A percentile compares a stretch with the other conserved stretches of the same genome.
phyloP scores from a whole-genome alignment of 1,140 invertebrate genomes.

The Drosophila auraria region DNA sequence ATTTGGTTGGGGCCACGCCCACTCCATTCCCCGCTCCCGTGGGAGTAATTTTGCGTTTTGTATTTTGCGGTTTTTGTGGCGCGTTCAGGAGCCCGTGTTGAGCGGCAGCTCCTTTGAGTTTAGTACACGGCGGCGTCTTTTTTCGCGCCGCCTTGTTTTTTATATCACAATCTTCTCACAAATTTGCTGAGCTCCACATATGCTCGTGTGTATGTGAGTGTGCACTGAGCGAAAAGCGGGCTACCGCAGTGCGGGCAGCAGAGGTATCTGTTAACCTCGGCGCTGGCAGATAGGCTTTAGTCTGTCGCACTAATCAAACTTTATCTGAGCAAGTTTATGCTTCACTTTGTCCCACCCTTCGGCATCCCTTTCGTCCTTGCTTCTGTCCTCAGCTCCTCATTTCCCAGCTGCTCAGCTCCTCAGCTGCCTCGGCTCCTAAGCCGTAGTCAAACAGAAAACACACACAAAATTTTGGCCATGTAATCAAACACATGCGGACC shows the following conservation, averaged over 20 bases:
- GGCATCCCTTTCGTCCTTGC: conserved; percentile 11
- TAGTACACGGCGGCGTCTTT: conserved; percentile 26
- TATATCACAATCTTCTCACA: conserved; percentile 66
- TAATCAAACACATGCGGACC: conserved; percentile 58
- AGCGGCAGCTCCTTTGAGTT: conserved; percentile 25
- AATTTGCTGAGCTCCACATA: conserved; percentile 54
- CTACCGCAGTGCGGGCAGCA: background rate
- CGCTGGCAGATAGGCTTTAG: conserved; percentile 30
- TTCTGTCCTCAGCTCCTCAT: conserved; percentile 4
- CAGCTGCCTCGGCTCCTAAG: conserved; percentile 2
- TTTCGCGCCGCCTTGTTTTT: conserved; percentile 58
- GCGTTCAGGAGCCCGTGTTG: conserved; percentile 24
- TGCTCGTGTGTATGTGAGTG: background rate
- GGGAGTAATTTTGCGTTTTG: conserved; percentile 82
- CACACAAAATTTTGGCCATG: conserved; percentile 45
- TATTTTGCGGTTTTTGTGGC: conserved; percentile 74
- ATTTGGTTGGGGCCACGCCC: conserved; percentile 41
- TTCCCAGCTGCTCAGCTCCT: conserved; percentile 9
- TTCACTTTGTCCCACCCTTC: conserved; percentile 15
- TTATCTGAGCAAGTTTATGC: conserved; percentile 45
- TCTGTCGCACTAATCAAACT: conserved; percentile 59
- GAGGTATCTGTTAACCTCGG: conserved; percentile 5
- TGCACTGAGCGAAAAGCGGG: conserved; percentile 39
- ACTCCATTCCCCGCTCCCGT: conserved; percentile 36
- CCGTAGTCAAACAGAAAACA: conserved; percentile 42